Base-by-base conservation (phyloP, 2,888 invertebrate genomes). In the Apoderus coryli region DNA sequence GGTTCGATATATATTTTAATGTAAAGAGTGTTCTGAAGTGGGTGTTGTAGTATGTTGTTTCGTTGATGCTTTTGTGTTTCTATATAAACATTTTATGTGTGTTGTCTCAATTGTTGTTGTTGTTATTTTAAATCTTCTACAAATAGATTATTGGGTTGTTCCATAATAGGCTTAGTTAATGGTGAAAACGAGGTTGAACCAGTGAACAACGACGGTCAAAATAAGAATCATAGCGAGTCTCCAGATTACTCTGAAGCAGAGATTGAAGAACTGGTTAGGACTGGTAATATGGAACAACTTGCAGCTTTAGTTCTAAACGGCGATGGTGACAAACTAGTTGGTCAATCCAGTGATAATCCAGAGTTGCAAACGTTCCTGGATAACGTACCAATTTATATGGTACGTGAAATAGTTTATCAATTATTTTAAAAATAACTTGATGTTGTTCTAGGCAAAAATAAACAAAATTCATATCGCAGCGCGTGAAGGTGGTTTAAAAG, bases 251-350 rank as follows among this genome's bases (percentile, higher is more conserved):
- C 64, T 52, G 54, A 63, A 48, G 63, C 62, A 56, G 76, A 76
- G 53, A 66, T 80, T 22, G 63, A 68, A 32, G 64, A 67, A 40
- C 63, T 81, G 42, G 69, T 82, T 29, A 70, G 72, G 44, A 63
- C 66, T 39, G 76, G 84, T 5, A 86, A 86, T 50, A 78, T 92
- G 76, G 89, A 88, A 53, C 79, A 84, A 61, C 61, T 93, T 47
- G 92, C 92, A 14, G 72, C 81, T 29, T 62, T 92, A 45, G 88
- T 93, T 9, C 63, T 93, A 12, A 82, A 81, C 45, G 92, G 92
- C 3, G 80, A 89, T 50, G 92, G 92, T 0, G 64, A 77, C 39
- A 68, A 75, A 59, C 61, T 86, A 46, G 57, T 79, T 47, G 72
- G 81, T 33, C 65, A 75, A 44, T 64, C 66, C 46, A 72, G 81